Percentiles rank a stretch among this genome's conserved stretches.
These are phyloP conservation scores for Apotomis capreana DNA, from an alignment of 2,888 invertebrate species.

Conservation along the genomic window DNA sequence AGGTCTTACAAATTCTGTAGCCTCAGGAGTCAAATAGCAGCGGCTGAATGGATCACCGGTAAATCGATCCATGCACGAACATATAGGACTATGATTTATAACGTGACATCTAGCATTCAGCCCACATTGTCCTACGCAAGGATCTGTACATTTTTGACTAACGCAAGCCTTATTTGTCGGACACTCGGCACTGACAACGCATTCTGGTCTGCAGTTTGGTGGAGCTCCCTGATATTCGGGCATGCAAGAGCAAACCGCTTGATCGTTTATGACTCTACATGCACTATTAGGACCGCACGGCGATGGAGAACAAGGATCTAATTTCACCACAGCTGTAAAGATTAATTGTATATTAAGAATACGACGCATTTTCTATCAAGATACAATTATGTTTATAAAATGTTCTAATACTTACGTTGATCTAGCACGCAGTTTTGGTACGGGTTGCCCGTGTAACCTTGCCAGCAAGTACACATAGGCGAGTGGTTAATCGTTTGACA, in stretches of 20 bases:
- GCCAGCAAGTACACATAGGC: slow-evolving; percentile 87
- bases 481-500: slow-evolving; percentile 89
- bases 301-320: slow-evolving; percentile 88
- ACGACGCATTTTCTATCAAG: slow-evolving; percentile 4
- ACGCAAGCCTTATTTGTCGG: slow-evolving; percentile 86
- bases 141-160: slow-evolving; percentile 87
- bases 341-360: slow-evolving; percentile 34
- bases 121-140: slow-evolving; percentile 89
- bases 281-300: slow-evolving; percentile 93
- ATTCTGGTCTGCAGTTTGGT: slow-evolving; percentile 89
- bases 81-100: slow-evolving; percentile 88
- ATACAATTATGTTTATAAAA: not conserved
- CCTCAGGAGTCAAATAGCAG: slow-evolving; percentile 70
- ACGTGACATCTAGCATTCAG: slow-evolving; percentile 88
- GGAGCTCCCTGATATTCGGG: slow-evolving; percentile 86
- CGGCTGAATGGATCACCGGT: slow-evolving; percentile 87
- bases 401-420: slow-evolving; percentile 61
- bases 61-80: slow-evolving; percentile 84
- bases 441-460: slow-evolving; percentile 86
- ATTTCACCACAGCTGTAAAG: slow-evolving; percentile 63
- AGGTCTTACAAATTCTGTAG: slow-evolving; percentile 56
- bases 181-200: slow-evolving; percentile 89
- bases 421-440: slow-evolving; percentile 68
- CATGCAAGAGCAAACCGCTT: slow-evolving; percentile 88
- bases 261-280: slow-evolving; percentile 88